phyloP scores from a whole-genome alignment of 2,888 invertebrate genomes.

The Caenorhabditis drosophilae region DNA sequence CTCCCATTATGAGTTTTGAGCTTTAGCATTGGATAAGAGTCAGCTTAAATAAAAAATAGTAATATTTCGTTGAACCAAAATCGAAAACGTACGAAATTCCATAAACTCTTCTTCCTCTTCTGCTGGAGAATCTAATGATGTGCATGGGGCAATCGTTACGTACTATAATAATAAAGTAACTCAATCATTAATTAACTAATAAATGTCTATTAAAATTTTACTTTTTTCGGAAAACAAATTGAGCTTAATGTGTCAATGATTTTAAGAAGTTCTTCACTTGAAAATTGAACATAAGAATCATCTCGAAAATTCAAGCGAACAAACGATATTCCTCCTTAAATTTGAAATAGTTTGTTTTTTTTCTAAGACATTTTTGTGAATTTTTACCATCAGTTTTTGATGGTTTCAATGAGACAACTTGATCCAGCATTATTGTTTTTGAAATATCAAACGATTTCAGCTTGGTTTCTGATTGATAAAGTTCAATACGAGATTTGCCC shows the following conservation, averaged over 20 bases:
- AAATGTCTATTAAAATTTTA: background rate
- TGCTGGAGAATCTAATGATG: conserved; percentile 37
- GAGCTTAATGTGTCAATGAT: conserved; percentile 21
- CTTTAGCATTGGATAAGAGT: conserved; percentile 33
- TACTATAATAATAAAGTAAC: conserved; percentile 38
- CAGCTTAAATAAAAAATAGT: conserved; percentile 16
- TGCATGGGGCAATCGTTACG: conserved; percentile 44
- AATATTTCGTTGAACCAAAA: background rate
- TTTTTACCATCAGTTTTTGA: conserved; percentile 14
- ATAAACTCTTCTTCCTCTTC: conserved; percentile 42
- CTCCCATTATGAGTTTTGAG: conserved; percentile 22
- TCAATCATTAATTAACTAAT: no score
- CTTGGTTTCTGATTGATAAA: conserved; percentile 24
- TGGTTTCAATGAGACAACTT: conserved; percentile 28
- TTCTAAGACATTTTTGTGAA: conserved; percentile 2
- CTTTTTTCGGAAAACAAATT: conserved; percentile 38
- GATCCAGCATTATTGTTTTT: conserved; percentile 23
- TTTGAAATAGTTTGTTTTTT: no score
- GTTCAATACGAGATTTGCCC: conserved; percentile 33
- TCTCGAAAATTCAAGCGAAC: conserved; percentile 22
- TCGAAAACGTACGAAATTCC: conserved; percentile 35
- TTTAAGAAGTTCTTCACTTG: conserved; percentile 24
- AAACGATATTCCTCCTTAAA: conserved; percentile 17
- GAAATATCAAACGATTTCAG: conserved; percentile 11
- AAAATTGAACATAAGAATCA: conserved; percentile 24